phyloP scores from a whole-genome alignment of 1,140 invertebrate species.

The Hycleus cichorii region DNA sequence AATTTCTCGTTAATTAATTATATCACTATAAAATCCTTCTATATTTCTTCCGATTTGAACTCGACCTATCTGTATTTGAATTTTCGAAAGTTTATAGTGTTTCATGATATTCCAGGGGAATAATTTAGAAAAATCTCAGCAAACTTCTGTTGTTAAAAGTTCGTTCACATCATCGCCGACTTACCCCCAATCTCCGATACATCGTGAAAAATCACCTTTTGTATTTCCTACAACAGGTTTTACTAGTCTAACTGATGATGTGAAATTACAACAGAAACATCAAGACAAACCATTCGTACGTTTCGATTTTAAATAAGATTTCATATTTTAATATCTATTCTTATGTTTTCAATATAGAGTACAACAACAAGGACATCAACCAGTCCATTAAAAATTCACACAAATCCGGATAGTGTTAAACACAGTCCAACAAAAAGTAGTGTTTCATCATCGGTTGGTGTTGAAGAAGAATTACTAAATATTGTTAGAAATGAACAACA shows the following conservation, averaged over 20 bases:
- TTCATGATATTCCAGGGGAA: too few relatives aligned
- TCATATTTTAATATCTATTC: too few relatives aligned
- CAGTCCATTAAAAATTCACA: slow-evolving; percentile 24
- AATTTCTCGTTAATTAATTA: too few relatives aligned
- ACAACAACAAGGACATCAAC: slow-evolving; percentile 3
- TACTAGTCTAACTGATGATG: too few relatives aligned
- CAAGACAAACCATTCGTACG: slow-evolving; percentile 24
- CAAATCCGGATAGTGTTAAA: background rate
- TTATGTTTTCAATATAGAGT: too few relatives aligned
- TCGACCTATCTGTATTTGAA: too few relatives aligned
- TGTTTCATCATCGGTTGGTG: slow-evolving; percentile 34
- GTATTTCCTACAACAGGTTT: slow-evolving; percentile 35
- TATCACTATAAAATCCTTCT: too few relatives aligned
- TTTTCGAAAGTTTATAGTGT: slow-evolving; percentile 20
- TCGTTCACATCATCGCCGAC: slow-evolving; percentile 32
- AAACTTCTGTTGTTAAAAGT: slow-evolving; percentile 5
- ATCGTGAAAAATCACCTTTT: slow-evolving; percentile 53
- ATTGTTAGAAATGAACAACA: slow-evolving; percentile 27
- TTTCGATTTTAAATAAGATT: too few relatives aligned
- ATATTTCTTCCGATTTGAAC: too few relatives aligned
- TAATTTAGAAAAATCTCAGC: too few relatives aligned
- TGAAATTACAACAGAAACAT: background rate
- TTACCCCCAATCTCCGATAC: slow-evolving; percentile 56
- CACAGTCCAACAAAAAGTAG: slow-evolving; percentile 17
- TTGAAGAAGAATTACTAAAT: slow-evolving; percentile 44